phyloP scores from a whole-genome alignment of 2,888 invertebrate genomes.

The Drosophila cracens region DNA sequence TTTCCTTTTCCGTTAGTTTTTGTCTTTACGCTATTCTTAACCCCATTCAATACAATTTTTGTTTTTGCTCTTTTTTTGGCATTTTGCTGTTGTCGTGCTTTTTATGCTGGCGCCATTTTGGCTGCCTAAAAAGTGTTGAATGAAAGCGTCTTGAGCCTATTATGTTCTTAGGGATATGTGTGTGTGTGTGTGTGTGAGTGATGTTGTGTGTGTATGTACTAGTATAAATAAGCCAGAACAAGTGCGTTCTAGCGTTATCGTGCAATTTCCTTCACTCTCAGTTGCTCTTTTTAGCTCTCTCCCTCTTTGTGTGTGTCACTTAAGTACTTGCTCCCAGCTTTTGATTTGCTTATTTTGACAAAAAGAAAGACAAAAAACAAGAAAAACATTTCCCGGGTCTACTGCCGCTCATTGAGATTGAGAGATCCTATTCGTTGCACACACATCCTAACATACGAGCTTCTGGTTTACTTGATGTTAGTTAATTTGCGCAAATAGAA shows the following conservation, averaged over 20 bases:
- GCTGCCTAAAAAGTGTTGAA: conserved; percentile 76
- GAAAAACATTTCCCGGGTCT: conserved; percentile 28
- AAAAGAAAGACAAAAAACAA: conserved; percentile 13
- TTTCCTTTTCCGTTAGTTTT: conserved; percentile 43
- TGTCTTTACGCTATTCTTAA: conserved; percentile 60
- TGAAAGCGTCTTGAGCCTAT: conserved; percentile 78
- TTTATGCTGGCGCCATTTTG: conserved; percentile 75
- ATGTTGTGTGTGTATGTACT: conserved; percentile 21
- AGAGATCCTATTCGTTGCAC: conserved; percentile 33
- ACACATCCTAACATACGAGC: conserved; percentile 7
- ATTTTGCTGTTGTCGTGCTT: conserved; percentile 36
- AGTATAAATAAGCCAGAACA: conserved; percentile 54
- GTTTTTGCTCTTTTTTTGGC: conserved; percentile 5
- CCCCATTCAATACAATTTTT: conserved; percentile 53
- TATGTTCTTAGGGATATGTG: conserved; percentile 49
- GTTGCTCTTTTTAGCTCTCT: conserved; percentile 3
- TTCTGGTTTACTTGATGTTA: conserved; percentile 28
- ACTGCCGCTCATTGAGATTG: conserved; percentile 30
- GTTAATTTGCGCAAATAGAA: conserved; percentile 52
- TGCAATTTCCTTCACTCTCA: conserved; percentile 51
- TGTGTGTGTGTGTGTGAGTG: conserved; percentile 23
- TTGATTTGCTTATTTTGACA: conserved; percentile 49
- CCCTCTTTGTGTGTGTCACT: not conserved
- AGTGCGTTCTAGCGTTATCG: conserved; percentile 68
- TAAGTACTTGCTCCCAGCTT: conserved; percentile 17